Evolutionary conservation across 2,888 invertebrate genomes (phyloP).

Genomic region (Steinernema scapterisci): DNA sequence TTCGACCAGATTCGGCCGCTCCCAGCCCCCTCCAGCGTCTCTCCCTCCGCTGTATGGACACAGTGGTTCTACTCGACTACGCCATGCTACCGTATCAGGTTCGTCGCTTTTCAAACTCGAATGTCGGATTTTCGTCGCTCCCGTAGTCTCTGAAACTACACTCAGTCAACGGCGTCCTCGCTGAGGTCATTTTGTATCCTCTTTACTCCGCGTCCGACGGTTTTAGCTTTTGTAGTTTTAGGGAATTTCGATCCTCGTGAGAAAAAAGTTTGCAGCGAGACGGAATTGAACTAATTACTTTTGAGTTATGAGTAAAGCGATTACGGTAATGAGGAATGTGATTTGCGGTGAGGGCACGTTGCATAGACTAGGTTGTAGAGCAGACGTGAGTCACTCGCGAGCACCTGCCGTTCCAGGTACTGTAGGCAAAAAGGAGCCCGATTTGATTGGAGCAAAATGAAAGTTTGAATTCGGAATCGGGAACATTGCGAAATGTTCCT

Average conservation of each 20-base stretch:
- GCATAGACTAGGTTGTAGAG: neutral
- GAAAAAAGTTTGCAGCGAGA: neutral
- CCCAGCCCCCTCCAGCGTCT: neutral
- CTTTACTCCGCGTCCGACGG: neutral
- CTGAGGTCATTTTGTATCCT: neutral
- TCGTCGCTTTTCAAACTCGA: neutral
- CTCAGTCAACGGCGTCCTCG: neutral
- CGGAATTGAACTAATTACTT: neutral
- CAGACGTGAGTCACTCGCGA: neutral
- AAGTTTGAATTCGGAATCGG: no score
- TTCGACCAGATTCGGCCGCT: neutral
- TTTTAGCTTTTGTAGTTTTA: neutral
- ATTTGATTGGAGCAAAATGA: no score
- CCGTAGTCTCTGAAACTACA: no score
- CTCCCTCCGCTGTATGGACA: neutral
- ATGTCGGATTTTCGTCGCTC: no score
- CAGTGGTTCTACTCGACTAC: neutral
- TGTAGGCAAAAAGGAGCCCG: neutral
- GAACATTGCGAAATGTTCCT: no score
- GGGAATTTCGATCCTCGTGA: neutral
- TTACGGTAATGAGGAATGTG: constrained; percentile 22
- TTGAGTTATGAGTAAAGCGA: constrained; percentile 6
- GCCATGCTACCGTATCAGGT: constrained; percentile 1
- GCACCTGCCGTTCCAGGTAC: neutral
- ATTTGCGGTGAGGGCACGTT: constrained; percentile 1